Conservation (phyloP, 2,113 vertebrate genomes). For the Laticauda laticaudata region DNA sequence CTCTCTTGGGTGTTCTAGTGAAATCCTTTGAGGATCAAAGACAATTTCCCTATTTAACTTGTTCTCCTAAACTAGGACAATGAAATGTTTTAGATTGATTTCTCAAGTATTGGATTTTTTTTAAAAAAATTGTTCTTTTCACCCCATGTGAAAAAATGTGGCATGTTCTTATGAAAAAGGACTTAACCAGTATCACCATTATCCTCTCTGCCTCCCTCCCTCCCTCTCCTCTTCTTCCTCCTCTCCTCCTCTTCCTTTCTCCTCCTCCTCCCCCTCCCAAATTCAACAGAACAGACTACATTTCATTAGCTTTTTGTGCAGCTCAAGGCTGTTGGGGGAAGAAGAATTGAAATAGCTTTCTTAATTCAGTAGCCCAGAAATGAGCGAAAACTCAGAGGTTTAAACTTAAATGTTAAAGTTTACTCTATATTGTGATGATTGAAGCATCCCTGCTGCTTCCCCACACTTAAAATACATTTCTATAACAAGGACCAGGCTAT, state of each 20-base stretch:
- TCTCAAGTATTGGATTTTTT: background rate
- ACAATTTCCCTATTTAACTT: background rate
- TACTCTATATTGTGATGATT: background rate
- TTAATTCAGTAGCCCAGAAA: background rate
- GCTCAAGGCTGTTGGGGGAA: background rate
- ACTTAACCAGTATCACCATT: background rate
- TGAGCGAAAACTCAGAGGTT: background rate
- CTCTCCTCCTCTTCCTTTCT: background rate
- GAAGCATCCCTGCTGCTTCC: background rate
- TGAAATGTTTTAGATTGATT: background rate
- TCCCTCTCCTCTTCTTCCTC: background rate
- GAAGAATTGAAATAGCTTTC: background rate
- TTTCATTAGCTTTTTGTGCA: background rate
- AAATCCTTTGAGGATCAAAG: background rate
- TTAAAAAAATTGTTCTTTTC: background rate
- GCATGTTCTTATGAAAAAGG: background rate
- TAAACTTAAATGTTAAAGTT: background rate
- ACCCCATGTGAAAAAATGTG: background rate
- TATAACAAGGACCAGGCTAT: background rate
- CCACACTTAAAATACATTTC: background rate
- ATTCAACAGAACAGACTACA: background rate
- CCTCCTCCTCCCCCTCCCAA: rapidly evolving
- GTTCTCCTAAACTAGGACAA: background rate
- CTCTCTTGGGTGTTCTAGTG: background rate
- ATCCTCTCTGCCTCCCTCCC: background rate